phyloP scores from a whole-genome alignment of 1,140 invertebrate species.

The Grapholita molesta region DNA sequence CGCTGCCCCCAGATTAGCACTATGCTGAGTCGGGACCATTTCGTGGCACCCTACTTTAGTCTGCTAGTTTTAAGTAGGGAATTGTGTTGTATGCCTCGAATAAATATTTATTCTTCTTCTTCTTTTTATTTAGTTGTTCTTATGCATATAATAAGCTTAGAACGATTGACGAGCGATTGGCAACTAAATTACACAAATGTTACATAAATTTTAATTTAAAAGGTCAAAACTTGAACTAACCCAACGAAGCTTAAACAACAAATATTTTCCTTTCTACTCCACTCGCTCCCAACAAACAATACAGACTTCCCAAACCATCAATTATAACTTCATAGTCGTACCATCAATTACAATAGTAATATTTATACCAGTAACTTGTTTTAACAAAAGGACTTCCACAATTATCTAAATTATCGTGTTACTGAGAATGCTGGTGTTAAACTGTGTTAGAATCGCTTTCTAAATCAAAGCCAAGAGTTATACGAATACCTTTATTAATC shows the following conservation, averaged over 20 bases:
- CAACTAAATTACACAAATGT: neutral
- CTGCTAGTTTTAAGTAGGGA: too few species aligned
- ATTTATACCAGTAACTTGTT: conserved; percentile 5
- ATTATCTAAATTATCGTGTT: conserved; percentile 4
- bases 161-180: neutral
- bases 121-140: too few species aligned
- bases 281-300: neutral
- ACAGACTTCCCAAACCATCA: conserved; percentile 24
- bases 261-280: conserved; percentile 2
- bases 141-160: too few species aligned
- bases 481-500: neutral
- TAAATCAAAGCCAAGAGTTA: neutral
- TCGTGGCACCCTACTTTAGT: too few species aligned
- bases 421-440: conserved; percentile 2
- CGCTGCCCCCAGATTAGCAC: too few species aligned
- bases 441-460: neutral
- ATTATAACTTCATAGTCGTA: conserved; percentile 30
- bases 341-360: conserved; percentile 31
- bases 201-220: neutral
- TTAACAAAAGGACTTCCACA: neutral
- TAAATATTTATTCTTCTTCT: too few species aligned
- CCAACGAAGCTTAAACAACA: neutral
- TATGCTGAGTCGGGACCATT: too few species aligned
- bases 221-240: neutral
- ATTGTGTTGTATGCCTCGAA: too few species aligned